Evolutionary conservation across 2,888 invertebrate genomes (phyloP).

Genomic region (Lasius fuliginosus): DNA sequence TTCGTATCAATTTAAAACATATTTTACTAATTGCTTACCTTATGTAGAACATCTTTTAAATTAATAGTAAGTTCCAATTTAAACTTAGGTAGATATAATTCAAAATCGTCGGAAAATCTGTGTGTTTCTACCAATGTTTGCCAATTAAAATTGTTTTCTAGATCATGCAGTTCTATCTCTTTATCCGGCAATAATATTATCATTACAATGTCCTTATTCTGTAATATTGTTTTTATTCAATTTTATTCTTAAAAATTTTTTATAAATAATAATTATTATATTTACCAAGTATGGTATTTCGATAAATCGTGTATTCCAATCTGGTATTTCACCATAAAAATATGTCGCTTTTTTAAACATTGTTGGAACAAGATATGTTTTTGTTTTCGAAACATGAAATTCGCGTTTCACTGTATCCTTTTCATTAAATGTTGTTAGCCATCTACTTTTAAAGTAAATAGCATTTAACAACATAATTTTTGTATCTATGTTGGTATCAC

Average conservation of each 20-base stretch:
- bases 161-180: constrained; percentile 87
- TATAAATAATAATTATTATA: background rate
- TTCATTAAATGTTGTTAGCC: constrained; percentile 90
- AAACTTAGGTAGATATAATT: constrained; percentile 87
- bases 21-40: constrained; percentile 78
- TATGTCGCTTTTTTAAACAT: constrained; percentile 89
- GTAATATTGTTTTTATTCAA: constrained; percentile 30
- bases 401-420: constrained; percentile 83
- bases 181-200: constrained; percentile 91
- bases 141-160: constrained; percentile 85
- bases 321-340: constrained; percentile 86
- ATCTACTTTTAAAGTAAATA: constrained; percentile 94
- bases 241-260: background rate
- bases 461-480: constrained; percentile 93
- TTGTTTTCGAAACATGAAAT: constrained; percentile 89
- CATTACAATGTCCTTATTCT: constrained; percentile 91
- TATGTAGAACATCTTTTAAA: constrained; percentile 82
- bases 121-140: constrained; percentile 78
- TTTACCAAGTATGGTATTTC: constrained; percentile 90
- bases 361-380: constrained; percentile 89
- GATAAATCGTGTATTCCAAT: constrained; percentile 89
- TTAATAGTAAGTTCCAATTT: constrained; percentile 86
- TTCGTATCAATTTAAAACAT: background rate
- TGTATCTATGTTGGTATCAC: constrained; percentile 88
- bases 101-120: constrained; percentile 76